Base-by-base conservation (phyloP, 2,888 invertebrate genomes). In the Rutpela maculata region DNA sequence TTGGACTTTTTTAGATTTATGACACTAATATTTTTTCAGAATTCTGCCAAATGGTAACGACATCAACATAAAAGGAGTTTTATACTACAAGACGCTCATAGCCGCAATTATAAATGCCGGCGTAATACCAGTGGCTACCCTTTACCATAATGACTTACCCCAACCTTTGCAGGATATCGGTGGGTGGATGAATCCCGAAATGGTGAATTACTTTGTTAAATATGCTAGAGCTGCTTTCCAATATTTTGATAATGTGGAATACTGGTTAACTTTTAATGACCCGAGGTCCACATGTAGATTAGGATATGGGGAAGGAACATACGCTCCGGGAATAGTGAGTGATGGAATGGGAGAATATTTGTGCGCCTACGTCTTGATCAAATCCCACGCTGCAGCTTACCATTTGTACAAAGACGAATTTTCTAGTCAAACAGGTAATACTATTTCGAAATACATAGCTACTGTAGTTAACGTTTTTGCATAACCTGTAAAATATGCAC, bases 21-120 rank as follows among this genome's bases (percentile, higher is more conserved):
- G 2, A 35, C 0, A 35, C 6, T 7, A 35, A 35, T 35, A 35
- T 35, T 35, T 35, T 43, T 43, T 43, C 38, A 43, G 43, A 43
- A 73, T 78, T 76, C 22, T 96, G 80, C 95, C 96, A 0, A 92
- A 91, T 12, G 96, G 95, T 10, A 93, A 94, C 84, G 86, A 91
- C 19, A 90, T 95, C 22, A 97, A 95, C 86, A 90, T 91, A 55
- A 91, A 92, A 4, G 97, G 95, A 17, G 91, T 97, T 12, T 89
- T 92, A 75, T 96, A 96, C 89, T 97, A 97, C 88, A 94, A 93
- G 84, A 92, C 94, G 80, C 89, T 97, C 65, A 94, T 97, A 74
- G 91, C 95, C 84, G 94, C 93, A 83, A 90, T 97, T 5, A 80
- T 94, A 7, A 62, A 59, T 18, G 80, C 81, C 60, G 65, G 72